These are phyloP conservation scores for Erebia aethiops DNA, from an alignment of 2,888 invertebrate genomes.

Conservation along the genomic window DNA sequence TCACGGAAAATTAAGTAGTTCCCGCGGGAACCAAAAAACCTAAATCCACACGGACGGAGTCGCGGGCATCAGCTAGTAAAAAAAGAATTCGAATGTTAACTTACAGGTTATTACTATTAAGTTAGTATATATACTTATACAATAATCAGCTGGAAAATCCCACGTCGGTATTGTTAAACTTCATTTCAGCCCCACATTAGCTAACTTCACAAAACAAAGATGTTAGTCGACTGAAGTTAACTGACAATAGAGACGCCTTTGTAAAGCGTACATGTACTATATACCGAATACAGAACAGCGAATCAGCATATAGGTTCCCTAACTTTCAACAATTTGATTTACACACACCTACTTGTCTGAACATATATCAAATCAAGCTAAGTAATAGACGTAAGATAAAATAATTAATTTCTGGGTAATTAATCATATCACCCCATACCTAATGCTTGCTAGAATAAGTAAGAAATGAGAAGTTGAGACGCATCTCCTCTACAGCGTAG, in stretches of 20 bases:
- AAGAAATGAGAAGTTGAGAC: too few relatives aligned
- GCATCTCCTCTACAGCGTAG: too few relatives aligned
- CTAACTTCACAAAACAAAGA: background rate
- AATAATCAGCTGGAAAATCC: background rate
- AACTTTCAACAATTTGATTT: background rate
- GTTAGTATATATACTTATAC: too few relatives aligned
- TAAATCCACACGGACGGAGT: too few relatives aligned
- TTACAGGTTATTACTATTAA: too few relatives aligned
- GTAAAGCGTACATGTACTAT: background rate
- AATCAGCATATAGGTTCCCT: too few relatives aligned
- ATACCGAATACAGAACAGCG: too few relatives aligned
- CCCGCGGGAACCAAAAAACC: too few relatives aligned
- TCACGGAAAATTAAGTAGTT: too few relatives aligned
- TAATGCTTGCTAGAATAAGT: too few relatives aligned
- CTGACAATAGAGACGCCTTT: slow-evolving; percentile 8
- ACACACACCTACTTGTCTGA: background rate
- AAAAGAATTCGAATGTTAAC: too few relatives aligned
- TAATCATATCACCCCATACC: background rate
- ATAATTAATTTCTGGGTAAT: background rate
- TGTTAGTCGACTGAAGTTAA: background rate
- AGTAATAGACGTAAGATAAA: background rate
- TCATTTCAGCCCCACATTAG: background rate
- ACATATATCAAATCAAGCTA: background rate
- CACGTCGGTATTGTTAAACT: background rate
- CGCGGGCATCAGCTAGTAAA: too few relatives aligned